Conservation (phyloP, 2,888 invertebrate species). For the Lasioglossum morio region DNA sequence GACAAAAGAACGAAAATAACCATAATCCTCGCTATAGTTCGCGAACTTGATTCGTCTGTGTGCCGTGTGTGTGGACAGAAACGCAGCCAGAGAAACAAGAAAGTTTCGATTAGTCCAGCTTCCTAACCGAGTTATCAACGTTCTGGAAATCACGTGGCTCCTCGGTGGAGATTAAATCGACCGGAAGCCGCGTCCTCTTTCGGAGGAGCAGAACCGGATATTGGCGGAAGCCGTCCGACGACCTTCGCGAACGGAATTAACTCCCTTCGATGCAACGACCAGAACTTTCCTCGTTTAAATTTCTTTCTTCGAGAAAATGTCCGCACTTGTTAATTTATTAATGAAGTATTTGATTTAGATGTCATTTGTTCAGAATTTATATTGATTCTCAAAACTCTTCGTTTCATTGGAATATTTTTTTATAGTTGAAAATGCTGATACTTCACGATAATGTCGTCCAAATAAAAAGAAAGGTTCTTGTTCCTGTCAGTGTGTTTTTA, state of each 20-base stretch:
- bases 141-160: slow-evolving; percentile 43
- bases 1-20: slow-evolving; percentile 1
- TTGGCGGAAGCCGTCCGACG: slow-evolving; percentile 72
- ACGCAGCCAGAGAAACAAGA: background rate
- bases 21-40: slow-evolving; percentile 8
- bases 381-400: too few species aligned
- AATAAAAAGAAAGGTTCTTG: too few species aligned
- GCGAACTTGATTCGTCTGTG: background rate
- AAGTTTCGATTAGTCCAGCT: slow-evolving; percentile 52
- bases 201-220: slow-evolving; percentile 72
- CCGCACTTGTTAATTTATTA: background rate
- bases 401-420: too few species aligned
- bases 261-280: slow-evolving; percentile 58
- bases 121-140: slow-evolving; percentile 59
- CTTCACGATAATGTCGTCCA: too few species aligned
- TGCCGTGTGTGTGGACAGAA: background rate
- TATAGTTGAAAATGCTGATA: too few species aligned
- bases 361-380: too few species aligned
- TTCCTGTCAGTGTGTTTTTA: too few species aligned
- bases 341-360: too few species aligned
- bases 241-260: slow-evolving; percentile 72
- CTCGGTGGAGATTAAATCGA: slow-evolving; percentile 68
- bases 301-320: background rate
- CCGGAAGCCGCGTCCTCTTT: slow-evolving; percentile 59
- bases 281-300: background rate